Evolutionary conservation across 2,797 vertebrate species (phyloP).

Genomic region (Anableps anableps): DNA sequence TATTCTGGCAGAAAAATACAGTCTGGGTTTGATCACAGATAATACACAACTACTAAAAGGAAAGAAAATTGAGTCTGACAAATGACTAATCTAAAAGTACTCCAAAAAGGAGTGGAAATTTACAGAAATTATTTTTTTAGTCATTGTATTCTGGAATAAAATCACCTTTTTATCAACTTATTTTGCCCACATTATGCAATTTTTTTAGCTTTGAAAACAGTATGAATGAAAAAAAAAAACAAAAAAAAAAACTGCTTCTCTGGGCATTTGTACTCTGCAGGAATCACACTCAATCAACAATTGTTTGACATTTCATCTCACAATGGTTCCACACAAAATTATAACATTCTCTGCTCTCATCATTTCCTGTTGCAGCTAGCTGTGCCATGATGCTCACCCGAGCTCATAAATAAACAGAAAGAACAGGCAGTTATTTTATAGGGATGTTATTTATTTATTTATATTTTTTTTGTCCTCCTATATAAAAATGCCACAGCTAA

Average conservation of each 20-base stretch:
- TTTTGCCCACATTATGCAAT: neutral
- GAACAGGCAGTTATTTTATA: neutral
- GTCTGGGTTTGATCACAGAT: conserved; percentile 1
- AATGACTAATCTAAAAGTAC: neutral
- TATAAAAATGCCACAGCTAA: neutral
- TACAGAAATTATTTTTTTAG: too few species aligned
- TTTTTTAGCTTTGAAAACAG: neutral
- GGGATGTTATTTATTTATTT: neutral
- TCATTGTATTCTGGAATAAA: neutral
- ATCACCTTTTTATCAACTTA: neutral
- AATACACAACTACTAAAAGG: neutral
- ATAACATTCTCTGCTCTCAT: neutral
- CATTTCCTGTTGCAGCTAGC: neutral
- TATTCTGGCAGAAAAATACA: neutral
- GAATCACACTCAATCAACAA: neutral
- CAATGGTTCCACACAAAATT: neutral
- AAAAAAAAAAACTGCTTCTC: neutral
- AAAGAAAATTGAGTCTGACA: neutral
- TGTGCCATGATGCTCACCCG: neutral
- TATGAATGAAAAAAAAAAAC: neutral
- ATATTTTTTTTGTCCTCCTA: neutral
- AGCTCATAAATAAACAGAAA: neutral
- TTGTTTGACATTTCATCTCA: neutral
- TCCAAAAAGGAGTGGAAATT: neutral
- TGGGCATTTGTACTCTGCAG: neutral